A percentile compares a stretch with the other conserved stretches of the same genome.
Evolutionary conservation across 2,113 vertebrate genomes (phyloP).

Genomic region (Anoplopoma fimbria): DNA sequence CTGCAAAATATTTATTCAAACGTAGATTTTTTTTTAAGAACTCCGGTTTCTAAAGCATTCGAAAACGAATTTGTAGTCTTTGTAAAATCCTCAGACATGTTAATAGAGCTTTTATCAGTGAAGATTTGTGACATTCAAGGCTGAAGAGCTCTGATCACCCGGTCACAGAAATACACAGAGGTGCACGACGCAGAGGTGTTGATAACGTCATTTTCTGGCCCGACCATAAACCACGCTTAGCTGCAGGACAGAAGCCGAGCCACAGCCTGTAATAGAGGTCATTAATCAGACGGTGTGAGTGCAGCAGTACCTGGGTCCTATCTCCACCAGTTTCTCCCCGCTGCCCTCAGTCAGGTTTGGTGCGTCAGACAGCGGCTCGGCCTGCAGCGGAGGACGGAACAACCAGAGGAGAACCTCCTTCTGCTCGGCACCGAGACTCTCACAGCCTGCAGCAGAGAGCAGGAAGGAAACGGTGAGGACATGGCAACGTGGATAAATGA

Average conservation of each 20-base stretch:
- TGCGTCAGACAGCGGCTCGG: conserved; percentile 77
- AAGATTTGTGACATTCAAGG: too few relatives aligned
- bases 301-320: conserved; percentile 87
- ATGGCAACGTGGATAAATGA: not conserved
- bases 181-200: too few relatives aligned
- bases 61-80: too few relatives aligned
- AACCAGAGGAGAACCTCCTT: conserved; percentile 87
- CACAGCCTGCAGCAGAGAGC: conserved; percentile 70
- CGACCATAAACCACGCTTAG: too few relatives aligned
- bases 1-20: too few relatives aligned
- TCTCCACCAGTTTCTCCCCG: conserved; percentile 87
- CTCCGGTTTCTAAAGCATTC: too few relatives aligned
- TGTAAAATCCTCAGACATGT: too few relatives aligned
- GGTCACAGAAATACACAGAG: too few relatives aligned
- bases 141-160: too few relatives aligned
- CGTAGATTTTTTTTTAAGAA: too few relatives aligned
- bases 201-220: too few relatives aligned
- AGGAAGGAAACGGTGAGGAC: not conserved
- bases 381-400: conserved; percentile 84
- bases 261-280: not conserved
- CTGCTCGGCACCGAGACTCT: conserved; percentile 76
- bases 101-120: too few relatives aligned
- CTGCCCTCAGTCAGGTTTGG: conserved; percentile 78
- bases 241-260: not conserved
- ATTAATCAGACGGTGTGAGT: not conserved